These are phyloP conservation scores for Gobionotothen gibberifrons DNA, from an alignment of 2,797 vertebrate species.

Conservation along the genomic window DNA sequence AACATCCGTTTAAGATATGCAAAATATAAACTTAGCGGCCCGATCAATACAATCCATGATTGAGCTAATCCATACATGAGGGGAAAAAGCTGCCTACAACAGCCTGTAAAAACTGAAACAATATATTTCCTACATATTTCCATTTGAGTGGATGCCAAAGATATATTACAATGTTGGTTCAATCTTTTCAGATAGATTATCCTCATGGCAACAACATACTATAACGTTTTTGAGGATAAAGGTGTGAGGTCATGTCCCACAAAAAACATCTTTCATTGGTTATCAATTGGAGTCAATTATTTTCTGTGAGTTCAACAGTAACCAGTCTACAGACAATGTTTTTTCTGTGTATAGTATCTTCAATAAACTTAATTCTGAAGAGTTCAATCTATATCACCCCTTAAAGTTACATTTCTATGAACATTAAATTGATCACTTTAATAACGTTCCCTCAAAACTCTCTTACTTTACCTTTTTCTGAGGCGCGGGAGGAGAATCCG, in stretches of 20 bases:
- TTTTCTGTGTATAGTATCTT: neutral
- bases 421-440: neutral
- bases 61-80: neutral
- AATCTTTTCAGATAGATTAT: no score
- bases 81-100: neutral
- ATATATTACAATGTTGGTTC: neutral
- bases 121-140: neutral
- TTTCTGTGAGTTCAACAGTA: neutral
- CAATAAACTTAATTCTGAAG: neutral
- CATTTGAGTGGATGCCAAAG: neutral
- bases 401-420: neutral
- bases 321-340: neutral
- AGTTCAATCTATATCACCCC: neutral
- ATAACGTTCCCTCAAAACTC: neutral
- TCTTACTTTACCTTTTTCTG: constrained; percentile 91
- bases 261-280: neutral
- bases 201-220: no score
- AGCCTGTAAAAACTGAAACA: neutral
- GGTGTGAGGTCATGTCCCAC: neutral
- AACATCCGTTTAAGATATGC: constrained; percentile 84
- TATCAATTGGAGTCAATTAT: neutral
- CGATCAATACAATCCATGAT: neutral
- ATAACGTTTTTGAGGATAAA: no score
- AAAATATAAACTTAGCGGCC: neutral
- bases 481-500: constrained; percentile 97